Conservation (phyloP, 2,888 invertebrate genomes). For the Boloria euphrosyne region DNA sequence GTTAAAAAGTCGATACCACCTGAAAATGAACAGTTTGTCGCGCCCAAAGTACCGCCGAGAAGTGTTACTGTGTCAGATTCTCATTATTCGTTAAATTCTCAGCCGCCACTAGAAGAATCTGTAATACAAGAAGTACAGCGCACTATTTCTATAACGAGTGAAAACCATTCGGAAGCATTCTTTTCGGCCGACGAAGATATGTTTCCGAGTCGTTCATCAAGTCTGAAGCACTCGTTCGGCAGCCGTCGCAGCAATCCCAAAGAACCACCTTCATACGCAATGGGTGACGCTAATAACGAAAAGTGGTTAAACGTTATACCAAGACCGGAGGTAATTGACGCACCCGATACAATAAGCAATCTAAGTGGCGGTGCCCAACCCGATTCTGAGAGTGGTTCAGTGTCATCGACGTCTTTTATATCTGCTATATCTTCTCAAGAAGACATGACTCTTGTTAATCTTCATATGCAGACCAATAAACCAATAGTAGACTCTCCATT, state of each 20-base stretch:
- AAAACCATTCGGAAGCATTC: slow-evolving; percentile 95
- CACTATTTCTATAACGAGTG: slow-evolving; percentile 93
- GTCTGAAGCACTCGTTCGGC: slow-evolving; percentile 84
- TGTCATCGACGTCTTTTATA: slow-evolving; percentile 92
- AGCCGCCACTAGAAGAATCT: slow-evolving; percentile 82
- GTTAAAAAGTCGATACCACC: slow-evolving; percentile 56
- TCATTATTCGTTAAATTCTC: slow-evolving; percentile 84
- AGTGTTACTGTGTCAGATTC: slow-evolving; percentile 85
- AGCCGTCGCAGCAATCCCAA: slow-evolving; percentile 72
- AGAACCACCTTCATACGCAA: slow-evolving; percentile 83
- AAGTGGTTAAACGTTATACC: slow-evolving; percentile 70
- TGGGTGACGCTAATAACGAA: slow-evolving; percentile 68
- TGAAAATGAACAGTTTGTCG: slow-evolving; percentile 60
- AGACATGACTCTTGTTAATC: slow-evolving; percentile 94
- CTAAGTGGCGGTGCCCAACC: slow-evolving; percentile 72
- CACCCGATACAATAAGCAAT: slow-evolving; percentile 71
- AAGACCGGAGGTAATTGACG: slow-evolving; percentile 61
- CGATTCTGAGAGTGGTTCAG: slow-evolving; percentile 90
- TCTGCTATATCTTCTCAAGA: slow-evolving; percentile 96
- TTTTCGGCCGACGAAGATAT: slow-evolving; percentile 97
- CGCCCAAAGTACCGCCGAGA: slow-evolving; percentile 73
- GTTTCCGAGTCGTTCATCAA: slow-evolving; percentile 86
- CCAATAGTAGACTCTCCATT: slow-evolving; percentile 97
- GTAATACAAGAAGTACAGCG: slow-evolving; percentile 87
- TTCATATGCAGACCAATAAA: slow-evolving; percentile 95